A percentile compares a stretch with the other conserved stretches of the same genome.
phyloP scores from a whole-genome alignment of 2,797 vertebrate genomes.

The Chaenodraco wilsoni region DNA sequence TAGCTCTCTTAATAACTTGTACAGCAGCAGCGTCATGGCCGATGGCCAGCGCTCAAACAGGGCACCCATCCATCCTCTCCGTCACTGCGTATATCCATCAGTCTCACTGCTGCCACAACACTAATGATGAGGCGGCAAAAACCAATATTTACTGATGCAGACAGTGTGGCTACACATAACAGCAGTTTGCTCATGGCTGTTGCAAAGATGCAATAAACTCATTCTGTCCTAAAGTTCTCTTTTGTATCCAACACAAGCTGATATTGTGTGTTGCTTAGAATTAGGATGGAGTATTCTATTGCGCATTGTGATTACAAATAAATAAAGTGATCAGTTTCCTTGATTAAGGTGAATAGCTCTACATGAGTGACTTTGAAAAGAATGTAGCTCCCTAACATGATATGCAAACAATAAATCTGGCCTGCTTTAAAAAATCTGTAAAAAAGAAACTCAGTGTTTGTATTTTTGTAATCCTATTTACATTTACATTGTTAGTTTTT shows the following conservation, averaged over 20 bases:
- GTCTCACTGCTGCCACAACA: slow-evolving; percentile 12
- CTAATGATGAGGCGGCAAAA: slow-evolving; percentile 19
- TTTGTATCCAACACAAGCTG: background rate
- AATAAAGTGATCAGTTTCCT: too few species aligned
- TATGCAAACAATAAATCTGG: too few species aligned
- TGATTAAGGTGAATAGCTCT: too few species aligned
- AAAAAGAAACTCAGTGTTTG: too few species aligned
- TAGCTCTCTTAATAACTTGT: slow-evolving; percentile 28
- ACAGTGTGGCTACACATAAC: background rate
- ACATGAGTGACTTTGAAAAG: too few species aligned
- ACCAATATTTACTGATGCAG: slow-evolving; percentile 34
- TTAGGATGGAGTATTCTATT: too few species aligned
- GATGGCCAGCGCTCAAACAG: slow-evolving; percentile 28
- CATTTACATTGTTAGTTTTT: too few species aligned
- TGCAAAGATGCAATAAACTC: background rate
- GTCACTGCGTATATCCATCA: slow-evolving; percentile 3
- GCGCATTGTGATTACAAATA: too few species aligned
- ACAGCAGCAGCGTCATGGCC: slow-evolving; percentile 18
- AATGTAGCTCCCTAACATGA: too few species aligned
- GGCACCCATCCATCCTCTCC: slow-evolving; percentile 15
- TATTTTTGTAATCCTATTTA: too few species aligned
- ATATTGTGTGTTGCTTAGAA: background rate
- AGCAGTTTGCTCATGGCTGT: background rate
- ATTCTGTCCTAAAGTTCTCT: background rate
- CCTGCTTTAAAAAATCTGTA: too few species aligned